Base-by-base conservation (phyloP, 2,797 vertebrate genomes). In the Pterois miles region DNA sequence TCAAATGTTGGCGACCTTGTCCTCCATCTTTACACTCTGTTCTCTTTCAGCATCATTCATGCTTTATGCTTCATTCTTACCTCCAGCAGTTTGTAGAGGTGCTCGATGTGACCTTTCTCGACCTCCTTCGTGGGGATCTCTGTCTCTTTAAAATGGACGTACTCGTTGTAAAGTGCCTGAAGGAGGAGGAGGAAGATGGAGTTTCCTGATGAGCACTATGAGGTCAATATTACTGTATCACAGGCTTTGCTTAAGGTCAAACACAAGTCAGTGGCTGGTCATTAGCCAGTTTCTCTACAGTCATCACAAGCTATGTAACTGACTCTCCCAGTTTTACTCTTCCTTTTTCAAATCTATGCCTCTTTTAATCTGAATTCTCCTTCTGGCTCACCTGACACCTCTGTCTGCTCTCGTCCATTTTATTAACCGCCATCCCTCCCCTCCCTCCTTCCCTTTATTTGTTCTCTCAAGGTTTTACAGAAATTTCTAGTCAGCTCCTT, bases 101-200 rank as follows among this genome's bases (percentile, higher is more conserved):
- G 97, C 80, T 97, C 94, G 9, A 98, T 93, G 81, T 95, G 95
- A 87, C 94, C 92, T 91, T 99, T 99, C 81, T 99, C 98, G 67
- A 90, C 85, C 92, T 99, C 98, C 85, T 97, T 98, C 0, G 92
- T 86, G 23, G 97, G 96, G 90, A 99, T 98, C 95, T 99, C 98
- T 0, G 96, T 98, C 94, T 99, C 98, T 94, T 99, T 99, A 92
- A 99, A 98, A 96, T 99, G 98, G 95, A 99, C 95, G 88, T 99
- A 99, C 85, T 99, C 96, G 78, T 99, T 99, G 96, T 99, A 99
- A 98, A 99, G 98, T 97, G 97, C 98, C 98, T 99, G 92, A 7
- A 59, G 38, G 67, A 59, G 65, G 36, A 68, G 52, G n/a, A 83
- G 23, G 48, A 14, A 38, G 20, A 63, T 7, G 38, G 8, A 22